Conservation (phyloP, 2,113 vertebrate species). For the Boulengeromyrus knoepffleri region DNA sequence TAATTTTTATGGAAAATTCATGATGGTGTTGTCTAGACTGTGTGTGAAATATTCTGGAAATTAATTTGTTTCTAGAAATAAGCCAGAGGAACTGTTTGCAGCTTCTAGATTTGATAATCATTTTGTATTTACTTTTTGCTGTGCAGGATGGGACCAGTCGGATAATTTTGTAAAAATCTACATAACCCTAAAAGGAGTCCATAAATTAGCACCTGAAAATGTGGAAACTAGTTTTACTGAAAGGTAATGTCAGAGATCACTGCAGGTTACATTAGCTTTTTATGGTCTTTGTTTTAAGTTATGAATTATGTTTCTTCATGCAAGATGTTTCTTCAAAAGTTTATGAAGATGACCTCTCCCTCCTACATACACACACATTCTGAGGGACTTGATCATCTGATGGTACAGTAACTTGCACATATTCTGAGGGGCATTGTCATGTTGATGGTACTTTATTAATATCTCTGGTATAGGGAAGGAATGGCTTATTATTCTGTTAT, state of each 20-base stretch:
- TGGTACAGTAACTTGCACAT: background rate
- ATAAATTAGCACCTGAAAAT: constrained; percentile 78
- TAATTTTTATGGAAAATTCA: background rate
- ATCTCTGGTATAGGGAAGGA: background rate
- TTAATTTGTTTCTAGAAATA: background rate
- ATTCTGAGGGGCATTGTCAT: background rate
- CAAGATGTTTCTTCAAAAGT: background rate
- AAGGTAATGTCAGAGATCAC: constrained; percentile 55
- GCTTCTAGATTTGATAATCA: background rate
- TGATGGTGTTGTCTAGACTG: background rate
- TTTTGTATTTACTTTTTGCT: constrained; percentile 17
- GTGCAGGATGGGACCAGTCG: constrained; percentile 94
- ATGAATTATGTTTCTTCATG: background rate
- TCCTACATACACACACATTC: background rate
- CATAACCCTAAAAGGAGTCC: constrained; percentile 79
- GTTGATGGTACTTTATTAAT: background rate
- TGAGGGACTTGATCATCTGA: background rate
- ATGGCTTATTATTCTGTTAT: background rate
- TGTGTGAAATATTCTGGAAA: background rate
- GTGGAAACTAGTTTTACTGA: constrained; percentile 83
- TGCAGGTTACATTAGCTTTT: background rate
- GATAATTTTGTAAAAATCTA: constrained; percentile 97
- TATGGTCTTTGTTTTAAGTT: background rate
- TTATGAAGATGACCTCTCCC: background rate
- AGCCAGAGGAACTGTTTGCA: background rate